A percentile compares a stretch with the other conserved stretches of the same genome.
These are phyloP conservation scores for Tragelaphus strepsiceros DNA, from an alignment of 2,113 vertebrate genomes.

Conservation along the genomic window DNA sequence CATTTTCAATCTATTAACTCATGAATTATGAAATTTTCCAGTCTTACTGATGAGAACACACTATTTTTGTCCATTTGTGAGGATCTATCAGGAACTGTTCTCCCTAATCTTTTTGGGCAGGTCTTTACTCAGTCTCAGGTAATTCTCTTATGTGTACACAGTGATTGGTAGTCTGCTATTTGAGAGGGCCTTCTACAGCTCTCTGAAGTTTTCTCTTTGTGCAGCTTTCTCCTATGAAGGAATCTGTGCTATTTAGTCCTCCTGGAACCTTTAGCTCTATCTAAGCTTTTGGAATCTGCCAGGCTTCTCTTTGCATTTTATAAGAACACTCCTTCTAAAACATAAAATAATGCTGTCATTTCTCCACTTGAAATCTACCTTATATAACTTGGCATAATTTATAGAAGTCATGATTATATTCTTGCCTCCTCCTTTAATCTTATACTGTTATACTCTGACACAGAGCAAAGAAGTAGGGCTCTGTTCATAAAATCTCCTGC, in stretches of 20 bases:
- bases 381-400: background rate
- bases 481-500: background rate
- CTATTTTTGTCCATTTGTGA: background rate
- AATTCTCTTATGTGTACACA: background rate
- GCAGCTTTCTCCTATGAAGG: background rate
- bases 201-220: background rate
- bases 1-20: background rate
- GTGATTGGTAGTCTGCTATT: background rate
- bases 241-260: background rate
- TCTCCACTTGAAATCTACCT: background rate
- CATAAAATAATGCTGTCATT: background rate
- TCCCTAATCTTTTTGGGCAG: background rate
- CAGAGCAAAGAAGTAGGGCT: background rate
- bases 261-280: background rate
- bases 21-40: background rate
- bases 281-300: background rate
- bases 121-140: background rate
- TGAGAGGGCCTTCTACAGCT: background rate
- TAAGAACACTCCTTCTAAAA: background rate
- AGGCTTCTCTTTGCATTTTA: background rate
- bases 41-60: background rate
- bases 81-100: accelerated
- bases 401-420: background rate
- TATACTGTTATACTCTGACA: background rate
- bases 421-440: background rate